phyloP scores from a whole-genome alignment of 2,797 vertebrate genomes.

The Dermochelys coriacea region DNA sequence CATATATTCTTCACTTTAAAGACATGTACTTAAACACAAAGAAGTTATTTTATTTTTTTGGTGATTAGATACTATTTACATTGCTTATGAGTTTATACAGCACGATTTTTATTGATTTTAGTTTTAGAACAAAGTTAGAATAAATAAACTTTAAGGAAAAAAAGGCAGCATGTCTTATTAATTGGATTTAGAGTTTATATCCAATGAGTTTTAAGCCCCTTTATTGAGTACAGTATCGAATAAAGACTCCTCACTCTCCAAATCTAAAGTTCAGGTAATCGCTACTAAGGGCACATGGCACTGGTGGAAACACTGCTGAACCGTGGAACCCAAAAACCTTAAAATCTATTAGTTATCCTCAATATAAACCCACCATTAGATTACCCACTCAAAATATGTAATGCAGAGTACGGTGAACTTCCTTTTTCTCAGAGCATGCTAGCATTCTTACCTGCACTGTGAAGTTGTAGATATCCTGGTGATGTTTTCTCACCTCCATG shows the following conservation, averaged over 20 bases:
- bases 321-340: background rate
- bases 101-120: background rate
- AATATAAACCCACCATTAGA: background rate
- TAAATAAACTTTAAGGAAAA: conserved; percentile 20
- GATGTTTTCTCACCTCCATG: conserved; percentile 85
- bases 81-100: rapidly evolving
- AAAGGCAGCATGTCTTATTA: background rate
- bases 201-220: background rate
- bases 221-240: background rate
- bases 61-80: background rate
- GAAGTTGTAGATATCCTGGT: conserved; percentile 84
- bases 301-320: background rate
- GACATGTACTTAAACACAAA: too few relatives aligned
- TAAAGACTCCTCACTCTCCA: background rate
- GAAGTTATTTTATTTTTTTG: background rate
- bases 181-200: background rate
- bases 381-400: background rate
- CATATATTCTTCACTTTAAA: background rate
- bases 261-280: background rate
- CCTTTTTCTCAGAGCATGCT: background rate
- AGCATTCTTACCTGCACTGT: conserved; percentile 88
- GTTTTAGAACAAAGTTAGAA: background rate
- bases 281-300: background rate
- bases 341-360: background rate
- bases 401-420: background rate